Base-by-base conservation (phyloP, 2,888 invertebrate species). In the Flabesymbios commensalis region DNA sequence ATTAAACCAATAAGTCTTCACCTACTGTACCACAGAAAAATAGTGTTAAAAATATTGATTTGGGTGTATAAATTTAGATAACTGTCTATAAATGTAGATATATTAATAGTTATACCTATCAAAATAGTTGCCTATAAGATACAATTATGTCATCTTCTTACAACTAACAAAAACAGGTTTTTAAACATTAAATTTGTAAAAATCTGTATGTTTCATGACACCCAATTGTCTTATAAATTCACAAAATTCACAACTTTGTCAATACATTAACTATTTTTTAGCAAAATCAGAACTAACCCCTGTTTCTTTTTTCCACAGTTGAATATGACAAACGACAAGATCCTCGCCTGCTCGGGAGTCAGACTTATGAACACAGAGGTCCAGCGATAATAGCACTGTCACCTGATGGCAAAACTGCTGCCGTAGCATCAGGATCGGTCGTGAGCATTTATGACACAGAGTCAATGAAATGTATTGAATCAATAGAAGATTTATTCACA, bases 321-420 rank as follows among this genome's bases (percentile, higher is more conserved):
- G 90, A 92, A 75, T 92, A 90, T 79, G 85, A 86, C 28, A 88
- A 88, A 79, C 91, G 91, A 2, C 91, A 93, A 82, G 90, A 90
- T 59, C 90, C 92, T 0, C 89, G 88, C 76, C 84, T 90, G 60
- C 81, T 91, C 43, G 85, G 86, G 69, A 88, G 88, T 1, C 90
- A 90, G 14, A 83, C 82, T 74, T 86, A 76, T 43, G 64, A 64
- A 19, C 63, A 73, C 22, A 68, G 86, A 89, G 7, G 76, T 74
- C 19, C 71, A 17, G 39, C 49, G 29, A 84, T 84, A 67, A 87
- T 92, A 58, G 90, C 90, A 0, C 83, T 94, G 45, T 90, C 93
- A 17, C 91, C 92, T 24, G 89, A 91, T 80, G 90, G 89, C 0
- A 88, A 91, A 75, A 90, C 91, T 22, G 83, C 92, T 14, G 91